Base-by-base conservation (phyloP, 2,888 invertebrate genomes). In the Brachyopa scutellaris region DNA sequence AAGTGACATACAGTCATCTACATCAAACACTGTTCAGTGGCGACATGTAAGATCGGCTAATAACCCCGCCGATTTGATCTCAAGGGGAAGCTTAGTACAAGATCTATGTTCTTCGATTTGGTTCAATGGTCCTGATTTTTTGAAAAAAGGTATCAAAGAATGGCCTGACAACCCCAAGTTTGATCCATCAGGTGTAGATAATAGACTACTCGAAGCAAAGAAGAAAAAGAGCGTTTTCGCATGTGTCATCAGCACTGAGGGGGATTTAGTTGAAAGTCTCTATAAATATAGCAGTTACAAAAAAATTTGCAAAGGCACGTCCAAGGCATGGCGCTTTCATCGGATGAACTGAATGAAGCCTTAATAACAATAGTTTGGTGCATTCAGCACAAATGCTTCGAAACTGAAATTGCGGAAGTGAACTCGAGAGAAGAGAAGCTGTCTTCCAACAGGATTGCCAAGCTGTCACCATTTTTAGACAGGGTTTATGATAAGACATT, bases 31-130 rank as follows among this genome's bases (percentile, higher is more conserved):
- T 21, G 42, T 40, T 13, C 33, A 7, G 4, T 51, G 51, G 51
- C 11, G 31, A 51, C 51, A 51, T 51, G 51, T 51, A 0, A 31
- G 51, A 33, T 51, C 51, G 1, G 31, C 29, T 13, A 4, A 38
- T 19, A 84, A 84, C 42, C 79, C 84, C 8, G 70, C 79, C 33
- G 76, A 78, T 64, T 49, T 70, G 9, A 66, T 73, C 1, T 73
- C 78, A 17, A 36, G 73, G 38, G 73, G 72, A 13, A 53, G 74
- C 38, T 38, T 61, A 7, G 57, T 67, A 11, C 29, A 21, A 1
- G 70, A 79, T 2, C 40, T 74, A 17, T 26, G 31, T 13, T 1
- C 23, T 17, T 69, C 73, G 13, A 49, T 38, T 8, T 73, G 67
- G 74, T 47, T 42, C 31, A 1, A 17, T 2, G 47, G 62, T 9